A percentile compares a stretch with the other conserved stretches of the same genome.
These are phyloP conservation scores for Elmis aenea DNA, from an alignment of 2,888 invertebrate genomes.

Conservation along the genomic window DNA sequence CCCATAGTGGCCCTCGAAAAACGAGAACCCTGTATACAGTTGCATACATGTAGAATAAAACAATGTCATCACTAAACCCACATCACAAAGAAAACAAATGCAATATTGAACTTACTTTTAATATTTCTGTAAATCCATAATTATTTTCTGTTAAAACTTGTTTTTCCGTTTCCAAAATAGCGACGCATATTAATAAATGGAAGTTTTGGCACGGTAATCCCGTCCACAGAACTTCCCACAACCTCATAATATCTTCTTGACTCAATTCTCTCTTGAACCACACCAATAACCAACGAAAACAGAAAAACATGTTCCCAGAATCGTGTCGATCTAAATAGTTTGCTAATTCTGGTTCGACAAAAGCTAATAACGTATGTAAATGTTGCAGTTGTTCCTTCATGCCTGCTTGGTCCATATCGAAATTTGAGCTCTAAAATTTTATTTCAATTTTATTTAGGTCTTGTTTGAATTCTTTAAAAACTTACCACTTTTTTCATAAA, in stretches of 20 bases:
- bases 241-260: constrained; percentile 76
- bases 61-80: no score
- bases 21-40: no score
- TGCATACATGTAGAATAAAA: no score
- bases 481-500: constrained; percentile 93
- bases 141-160: constrained; percentile 82
- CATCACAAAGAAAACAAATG: neutral
- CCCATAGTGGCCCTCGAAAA: no score
- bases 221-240: constrained; percentile 98
- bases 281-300: constrained; percentile 94
- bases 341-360: constrained; percentile 79
- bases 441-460: neutral
- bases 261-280: constrained; percentile 89
- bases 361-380: constrained; percentile 73
- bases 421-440: constrained; percentile 70
- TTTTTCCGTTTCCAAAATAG: constrained; percentile 88
- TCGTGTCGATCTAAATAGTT: constrained; percentile 82
- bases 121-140: constrained; percentile 93
- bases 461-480: constrained; percentile 19
- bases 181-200: constrained; percentile 87
- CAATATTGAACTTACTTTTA: constrained; percentile 71
- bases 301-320: constrained; percentile 96
- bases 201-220: constrained; percentile 91
- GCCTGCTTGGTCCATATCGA: constrained; percentile 93
- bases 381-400: constrained; percentile 92